These are phyloP conservation scores for Glandiceps talaboti DNA, from an alignment of 53 echinoderm and acorn worm genomes.

Conservation along the genomic window DNA sequence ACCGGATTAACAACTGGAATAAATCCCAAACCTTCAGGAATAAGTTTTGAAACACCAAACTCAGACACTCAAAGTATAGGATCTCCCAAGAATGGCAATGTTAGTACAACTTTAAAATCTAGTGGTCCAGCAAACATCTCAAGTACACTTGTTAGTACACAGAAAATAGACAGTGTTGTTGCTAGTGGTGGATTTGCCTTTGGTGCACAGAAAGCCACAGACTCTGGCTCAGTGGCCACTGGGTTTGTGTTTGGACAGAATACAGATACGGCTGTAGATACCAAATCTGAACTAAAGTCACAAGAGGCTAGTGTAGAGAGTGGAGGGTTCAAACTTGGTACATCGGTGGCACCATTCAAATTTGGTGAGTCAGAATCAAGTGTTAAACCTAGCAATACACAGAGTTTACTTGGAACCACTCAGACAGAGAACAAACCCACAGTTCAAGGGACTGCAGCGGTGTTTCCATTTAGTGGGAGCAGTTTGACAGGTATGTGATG, in stretches of 20 bases:
- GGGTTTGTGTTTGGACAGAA: constrained; percentile 17
- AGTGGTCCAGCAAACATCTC: background rate
- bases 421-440: background rate
- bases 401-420: background rate
- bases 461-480: background rate
- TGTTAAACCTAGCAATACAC: background rate
- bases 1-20: background rate
- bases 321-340: constrained; percentile 14
- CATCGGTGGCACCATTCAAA: constrained; percentile 9
- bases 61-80: background rate
- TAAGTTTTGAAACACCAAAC: background rate
- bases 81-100: background rate
- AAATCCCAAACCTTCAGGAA: background rate
- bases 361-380: constrained; percentile 11
- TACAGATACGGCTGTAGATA: background rate
- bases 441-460: background rate
- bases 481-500: background rate
- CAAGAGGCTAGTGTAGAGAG: background rate
- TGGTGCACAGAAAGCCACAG: background rate
- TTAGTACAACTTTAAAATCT: background rate
- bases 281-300: constrained; percentile 4
- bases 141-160: background rate
- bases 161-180: background rate
- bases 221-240: background rate
- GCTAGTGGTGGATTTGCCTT: background rate